A percentile compares a stretch with the other conserved stretches of the same genome.
Conservation (phyloP, 2,888 invertebrate genomes). For the Argyresthia goedartella region DNA sequence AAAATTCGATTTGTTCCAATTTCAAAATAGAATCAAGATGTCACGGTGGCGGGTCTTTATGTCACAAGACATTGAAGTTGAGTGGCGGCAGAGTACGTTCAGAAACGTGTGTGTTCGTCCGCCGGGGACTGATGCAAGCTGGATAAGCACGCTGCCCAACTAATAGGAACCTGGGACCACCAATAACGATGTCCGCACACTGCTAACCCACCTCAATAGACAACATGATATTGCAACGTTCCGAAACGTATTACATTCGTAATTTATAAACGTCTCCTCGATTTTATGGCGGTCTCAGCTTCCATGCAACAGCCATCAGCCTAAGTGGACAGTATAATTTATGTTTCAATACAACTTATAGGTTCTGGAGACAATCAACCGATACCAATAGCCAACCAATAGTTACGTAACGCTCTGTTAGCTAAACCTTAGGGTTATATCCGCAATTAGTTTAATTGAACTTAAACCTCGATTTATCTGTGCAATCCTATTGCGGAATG, state of each 20-base stretch:
- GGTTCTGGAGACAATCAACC: background rate
- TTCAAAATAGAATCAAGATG: background rate
- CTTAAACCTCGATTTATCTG: constrained; percentile 3
- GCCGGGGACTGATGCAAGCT: constrained; percentile 17
- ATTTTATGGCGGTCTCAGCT: constrained; percentile 23
- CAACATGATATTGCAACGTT: constrained; percentile 17
- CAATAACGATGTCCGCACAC: constrained; percentile 19
- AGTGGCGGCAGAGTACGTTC: background rate
- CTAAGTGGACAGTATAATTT: background rate
- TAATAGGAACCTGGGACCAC: constrained; percentile 32
- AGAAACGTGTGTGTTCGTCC: constrained; percentile 21
- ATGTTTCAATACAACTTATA: background rate
- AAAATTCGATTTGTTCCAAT: too few relatives aligned
- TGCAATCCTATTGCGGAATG: background rate
- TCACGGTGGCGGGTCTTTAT: background rate
- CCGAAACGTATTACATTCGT: constrained; percentile 24
- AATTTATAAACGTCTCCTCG: constrained; percentile 34
- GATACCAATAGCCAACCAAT: too few relatives aligned
- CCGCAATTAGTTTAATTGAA: constrained; percentile 2
- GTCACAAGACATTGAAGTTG: background rate
- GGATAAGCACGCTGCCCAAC: constrained; percentile 23
- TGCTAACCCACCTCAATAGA: constrained; percentile 9
- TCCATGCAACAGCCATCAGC: constrained; percentile 3
- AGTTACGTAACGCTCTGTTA: too few relatives aligned
- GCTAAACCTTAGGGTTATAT: too few relatives aligned